Conservation (phyloP, 2,888 invertebrate species). For the Tuta absoluta region DNA sequence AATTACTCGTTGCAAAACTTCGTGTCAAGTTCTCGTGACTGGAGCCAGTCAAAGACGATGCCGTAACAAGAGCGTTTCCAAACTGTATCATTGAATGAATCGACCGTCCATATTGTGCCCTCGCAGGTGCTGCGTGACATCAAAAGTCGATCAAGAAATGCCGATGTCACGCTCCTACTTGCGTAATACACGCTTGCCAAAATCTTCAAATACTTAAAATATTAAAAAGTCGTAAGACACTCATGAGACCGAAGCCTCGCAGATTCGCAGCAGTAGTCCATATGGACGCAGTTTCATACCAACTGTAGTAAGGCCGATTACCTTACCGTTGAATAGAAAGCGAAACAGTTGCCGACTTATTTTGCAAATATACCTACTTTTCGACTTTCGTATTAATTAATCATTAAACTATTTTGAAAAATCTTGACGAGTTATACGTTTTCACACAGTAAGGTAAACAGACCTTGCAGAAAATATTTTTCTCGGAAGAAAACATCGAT, state of each 20-base stretch:
- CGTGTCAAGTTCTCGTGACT: constrained; percentile 48
- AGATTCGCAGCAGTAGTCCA: too few relatives aligned
- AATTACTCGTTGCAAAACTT: constrained; percentile 40
- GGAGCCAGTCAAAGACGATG: constrained; percentile 57
- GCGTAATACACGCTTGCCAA: constrained; percentile 5
- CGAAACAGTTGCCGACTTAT: too few relatives aligned
- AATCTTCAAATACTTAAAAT: neutral
- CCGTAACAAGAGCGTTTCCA: constrained; percentile 58
- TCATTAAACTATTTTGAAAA: too few relatives aligned
- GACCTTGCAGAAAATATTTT: constrained; percentile 3
- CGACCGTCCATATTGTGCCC: constrained; percentile 37
- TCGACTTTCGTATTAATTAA: too few relatives aligned
- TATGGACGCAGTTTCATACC: too few relatives aligned
- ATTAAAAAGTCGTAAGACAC: too few relatives aligned
- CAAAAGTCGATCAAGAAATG: constrained; percentile 40
- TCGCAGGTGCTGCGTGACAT: constrained; percentile 51
- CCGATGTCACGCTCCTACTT: constrained; percentile 23
- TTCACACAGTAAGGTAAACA: neutral
- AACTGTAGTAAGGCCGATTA: too few relatives aligned
- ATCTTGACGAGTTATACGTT: too few relatives aligned
- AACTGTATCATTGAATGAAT: constrained; percentile 48
- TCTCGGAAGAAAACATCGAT: constrained; percentile 16
- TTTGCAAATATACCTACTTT: too few relatives aligned
- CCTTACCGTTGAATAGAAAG: too few relatives aligned
- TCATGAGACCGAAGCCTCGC: too few relatives aligned